Evolutionary conservation across 2,797 vertebrate species (phyloP), one percentile per base, ranked within the genome.

Genomic region (Enteromius treurensis): DNA sequence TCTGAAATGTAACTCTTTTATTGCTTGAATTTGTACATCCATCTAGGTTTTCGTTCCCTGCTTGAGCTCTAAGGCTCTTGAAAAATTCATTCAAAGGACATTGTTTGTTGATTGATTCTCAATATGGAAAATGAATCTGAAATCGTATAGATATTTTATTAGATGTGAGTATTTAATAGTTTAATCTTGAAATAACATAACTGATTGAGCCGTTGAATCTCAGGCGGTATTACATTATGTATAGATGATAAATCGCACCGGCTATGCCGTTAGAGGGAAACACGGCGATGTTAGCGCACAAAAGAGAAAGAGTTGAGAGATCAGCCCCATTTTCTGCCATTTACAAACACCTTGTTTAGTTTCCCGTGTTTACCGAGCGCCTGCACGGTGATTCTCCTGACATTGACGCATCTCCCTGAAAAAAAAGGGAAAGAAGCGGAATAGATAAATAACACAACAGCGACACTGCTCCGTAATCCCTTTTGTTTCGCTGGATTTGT

Each of bases 361-460:
- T 89, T 84, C 65, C 79, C 82, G 71, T 87, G 88, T 88, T 89
- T 90, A 89, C 86, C 81, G 51, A 76, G 75, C 62, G 73, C 67
- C 81, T 47, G 73, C 77, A 64, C 74, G 81, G 77, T 68, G 84
- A 83, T 85, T 89, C 83, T 83, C 77, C 71, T 87, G 85, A 90
- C 88, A 88, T 79, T 85, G 88, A 89, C 83, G 71, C 79, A 85
- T 86, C 81, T 80, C 82, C 85, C 80, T 87, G 77, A 75, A 74
- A 40, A 42, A 53, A 45, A 55, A 79, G 29, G 32, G 26, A 84
- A 85, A 84, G 82, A 71, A 86, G 53, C 62, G 62, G 85, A 87
- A 89, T 81, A 88, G 86, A 90, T 90, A 90, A 89, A 91, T 88
- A 89, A 90, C 88, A 87, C 84, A 84, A 88, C 87, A 83, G 88